These are phyloP conservation scores for Prosapia bicincta DNA, from an alignment of 2,888 invertebrate genomes.

Conservation along the genomic window DNA sequence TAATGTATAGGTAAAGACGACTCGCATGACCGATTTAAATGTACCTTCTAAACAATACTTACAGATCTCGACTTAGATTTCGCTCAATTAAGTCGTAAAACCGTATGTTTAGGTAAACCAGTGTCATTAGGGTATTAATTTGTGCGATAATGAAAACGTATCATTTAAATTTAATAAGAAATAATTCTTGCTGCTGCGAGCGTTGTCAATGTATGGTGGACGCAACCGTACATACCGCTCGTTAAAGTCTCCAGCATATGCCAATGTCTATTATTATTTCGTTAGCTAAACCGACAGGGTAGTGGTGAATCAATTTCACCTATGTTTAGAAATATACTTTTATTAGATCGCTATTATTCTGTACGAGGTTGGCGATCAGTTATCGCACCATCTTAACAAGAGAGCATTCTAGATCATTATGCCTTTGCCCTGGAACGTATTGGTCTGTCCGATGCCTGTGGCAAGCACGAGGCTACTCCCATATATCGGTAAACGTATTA, in stretches of 20 bases:
- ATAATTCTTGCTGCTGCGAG: not conserved
- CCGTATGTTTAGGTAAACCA: not conserved
- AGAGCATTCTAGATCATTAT: not conserved
- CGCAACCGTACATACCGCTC: slow-evolving; percentile 10
- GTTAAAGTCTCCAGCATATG: slow-evolving; percentile 13
- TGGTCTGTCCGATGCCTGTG: not conserved
- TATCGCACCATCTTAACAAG: not conserved
- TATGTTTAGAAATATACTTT: slow-evolving; percentile 18
- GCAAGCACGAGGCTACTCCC: slow-evolving; percentile 11
- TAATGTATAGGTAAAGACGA: not conserved
- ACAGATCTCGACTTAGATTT: not conserved
- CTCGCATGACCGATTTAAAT: not conserved
- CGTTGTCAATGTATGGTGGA: slow-evolving; percentile 3
- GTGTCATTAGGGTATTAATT: not conserved
- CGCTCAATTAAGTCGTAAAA: not conserved
- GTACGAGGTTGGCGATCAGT: not conserved
- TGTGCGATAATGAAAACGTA: not conserved
- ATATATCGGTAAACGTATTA: not conserved
- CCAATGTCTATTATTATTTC: slow-evolving; percentile 17
- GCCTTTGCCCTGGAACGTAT: not conserved
- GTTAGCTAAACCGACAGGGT: not conserved
- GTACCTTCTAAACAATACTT: not conserved
- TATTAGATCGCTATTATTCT: slow-evolving; percentile 7
- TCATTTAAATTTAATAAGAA: not conserved
- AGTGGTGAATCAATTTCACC: slow-evolving; percentile 19